phyloP scores from a whole-genome alignment of 2,113 vertebrate species.

The Semnopithecus entellus region DNA sequence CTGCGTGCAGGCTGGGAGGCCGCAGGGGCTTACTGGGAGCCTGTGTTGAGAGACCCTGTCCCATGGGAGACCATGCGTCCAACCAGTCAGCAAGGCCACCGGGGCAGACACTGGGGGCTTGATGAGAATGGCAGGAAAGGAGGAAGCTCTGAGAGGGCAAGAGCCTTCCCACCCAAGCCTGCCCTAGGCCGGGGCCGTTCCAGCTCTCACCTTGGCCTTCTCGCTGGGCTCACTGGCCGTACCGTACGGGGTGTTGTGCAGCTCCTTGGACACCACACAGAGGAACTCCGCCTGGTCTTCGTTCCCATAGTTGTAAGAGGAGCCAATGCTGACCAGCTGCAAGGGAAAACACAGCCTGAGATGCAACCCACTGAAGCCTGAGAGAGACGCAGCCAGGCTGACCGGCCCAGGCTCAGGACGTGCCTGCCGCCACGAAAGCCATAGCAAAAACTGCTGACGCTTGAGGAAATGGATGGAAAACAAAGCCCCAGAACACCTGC shows the following conservation, averaged over 20 bases:
- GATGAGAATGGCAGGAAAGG: background rate
- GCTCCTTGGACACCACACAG: slow-evolving; percentile 98
- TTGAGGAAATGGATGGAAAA: background rate
- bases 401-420: background rate
- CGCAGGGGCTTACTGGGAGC: background rate
- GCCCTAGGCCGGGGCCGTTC: too few species aligned
- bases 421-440: background rate
- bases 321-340: slow-evolving; percentile 98
- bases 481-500: background rate
- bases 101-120: fast-evolving
- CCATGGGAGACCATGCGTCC: background rate
- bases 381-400: too few species aligned
- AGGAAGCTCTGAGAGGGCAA: background rate
- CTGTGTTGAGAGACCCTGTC: background rate
- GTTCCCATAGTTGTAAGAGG: slow-evolving; percentile 99
- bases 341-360: slow-evolving; percentile 26
- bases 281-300: slow-evolving; percentile 99
- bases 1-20: too few species aligned
- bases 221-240: slow-evolving; percentile 96
- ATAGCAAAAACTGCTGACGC: background rate
- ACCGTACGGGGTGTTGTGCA: slow-evolving; percentile 95
- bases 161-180: background rate
- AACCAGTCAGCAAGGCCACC: fast-evolving
- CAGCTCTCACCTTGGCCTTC: slow-evolving; percentile 94
- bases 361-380: background rate